Evolutionary conservation across 2,113 vertebrate genomes (phyloP).

Genomic region (Sminthopsis crassicaudata): DNA sequence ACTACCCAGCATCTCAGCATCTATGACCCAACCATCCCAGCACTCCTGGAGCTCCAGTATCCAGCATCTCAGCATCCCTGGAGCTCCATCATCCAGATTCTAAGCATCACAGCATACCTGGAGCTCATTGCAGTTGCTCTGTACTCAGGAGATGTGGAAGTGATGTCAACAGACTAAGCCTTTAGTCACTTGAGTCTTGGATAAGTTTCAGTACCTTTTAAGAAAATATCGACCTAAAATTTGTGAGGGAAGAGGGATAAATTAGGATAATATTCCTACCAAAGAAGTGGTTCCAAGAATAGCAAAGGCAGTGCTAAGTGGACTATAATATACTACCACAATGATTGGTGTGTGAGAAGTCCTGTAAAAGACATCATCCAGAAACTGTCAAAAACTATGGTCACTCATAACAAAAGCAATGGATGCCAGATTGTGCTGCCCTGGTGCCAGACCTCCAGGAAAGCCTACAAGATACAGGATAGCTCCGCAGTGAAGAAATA

Average conservation of each 20-base stretch:
- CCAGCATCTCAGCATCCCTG: background rate
- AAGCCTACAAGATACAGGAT: background rate
- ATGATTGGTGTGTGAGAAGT: background rate
- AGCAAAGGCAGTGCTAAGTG: background rate
- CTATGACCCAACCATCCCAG: too few relatives aligned
- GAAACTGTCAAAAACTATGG: background rate
- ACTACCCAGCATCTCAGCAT: too few relatives aligned
- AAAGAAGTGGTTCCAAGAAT: background rate
- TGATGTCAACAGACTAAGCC: background rate
- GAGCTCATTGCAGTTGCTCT: background rate
- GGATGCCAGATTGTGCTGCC: background rate
- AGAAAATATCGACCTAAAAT: background rate
- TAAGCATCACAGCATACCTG: background rate
- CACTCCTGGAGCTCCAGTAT: too few relatives aligned
- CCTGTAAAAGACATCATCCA: background rate
- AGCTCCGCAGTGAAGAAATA: background rate
- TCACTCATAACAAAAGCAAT: background rate
- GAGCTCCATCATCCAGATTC: too few relatives aligned
- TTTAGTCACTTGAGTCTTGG: background rate
- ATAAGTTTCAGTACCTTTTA: background rate
- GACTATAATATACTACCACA: background rate
- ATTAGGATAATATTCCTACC: background rate
- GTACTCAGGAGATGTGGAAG: background rate
- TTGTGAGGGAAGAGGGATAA: background rate
- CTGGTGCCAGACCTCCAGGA: background rate